Percentiles rank a stretch among this genome's conserved stretches.
Conservation (phyloP, 2,797 vertebrate species). For the Lagodon rhomboides region DNA sequence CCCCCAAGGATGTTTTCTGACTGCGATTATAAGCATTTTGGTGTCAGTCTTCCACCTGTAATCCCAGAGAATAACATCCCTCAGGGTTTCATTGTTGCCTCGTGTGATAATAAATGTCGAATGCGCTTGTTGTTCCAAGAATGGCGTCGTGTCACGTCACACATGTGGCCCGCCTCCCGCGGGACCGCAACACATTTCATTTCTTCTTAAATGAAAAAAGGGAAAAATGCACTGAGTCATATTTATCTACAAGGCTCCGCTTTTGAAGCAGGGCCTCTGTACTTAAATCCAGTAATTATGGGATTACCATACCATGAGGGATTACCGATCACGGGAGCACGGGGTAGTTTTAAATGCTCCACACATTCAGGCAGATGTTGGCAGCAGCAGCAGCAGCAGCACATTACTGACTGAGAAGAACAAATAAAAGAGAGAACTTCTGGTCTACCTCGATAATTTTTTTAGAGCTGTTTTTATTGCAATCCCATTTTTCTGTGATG, state of each 20-base stretch:
- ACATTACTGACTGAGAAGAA: neutral
- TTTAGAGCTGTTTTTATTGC: neutral
- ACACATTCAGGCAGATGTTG: slow-evolving; percentile 3
- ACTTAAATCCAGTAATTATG: slow-evolving; percentile 64
- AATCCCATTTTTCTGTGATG: neutral
- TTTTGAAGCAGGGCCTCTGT: slow-evolving; percentile 42
- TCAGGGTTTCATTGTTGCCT: slow-evolving; percentile 21
- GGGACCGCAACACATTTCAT: slow-evolving; percentile 24
- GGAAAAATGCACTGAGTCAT: slow-evolving; percentile 14
- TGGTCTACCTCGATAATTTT: neutral
- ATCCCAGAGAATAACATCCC: slow-evolving; percentile 25
- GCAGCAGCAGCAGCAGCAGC: neutral
- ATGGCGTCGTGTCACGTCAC: slow-evolving; percentile 16
- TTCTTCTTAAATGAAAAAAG: slow-evolving; percentile 15
- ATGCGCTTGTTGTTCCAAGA: slow-evolving; percentile 30
- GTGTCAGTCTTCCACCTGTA: slow-evolving; percentile 39
- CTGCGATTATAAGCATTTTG: slow-evolving; percentile 30
- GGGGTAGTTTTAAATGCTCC: slow-evolving; percentile 14
- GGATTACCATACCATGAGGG: slow-evolving; percentile 59
- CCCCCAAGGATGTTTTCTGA: neutral
- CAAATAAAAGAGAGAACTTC: neutral
- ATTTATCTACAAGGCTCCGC: slow-evolving; percentile 36
- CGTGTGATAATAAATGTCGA: slow-evolving; percentile 24
- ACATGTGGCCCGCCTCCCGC: slow-evolving; percentile 35
- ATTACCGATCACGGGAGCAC: slow-evolving; percentile 47